Conservation (phyloP, 2,797 vertebrate genomes). For the Lophius americanus region DNA sequence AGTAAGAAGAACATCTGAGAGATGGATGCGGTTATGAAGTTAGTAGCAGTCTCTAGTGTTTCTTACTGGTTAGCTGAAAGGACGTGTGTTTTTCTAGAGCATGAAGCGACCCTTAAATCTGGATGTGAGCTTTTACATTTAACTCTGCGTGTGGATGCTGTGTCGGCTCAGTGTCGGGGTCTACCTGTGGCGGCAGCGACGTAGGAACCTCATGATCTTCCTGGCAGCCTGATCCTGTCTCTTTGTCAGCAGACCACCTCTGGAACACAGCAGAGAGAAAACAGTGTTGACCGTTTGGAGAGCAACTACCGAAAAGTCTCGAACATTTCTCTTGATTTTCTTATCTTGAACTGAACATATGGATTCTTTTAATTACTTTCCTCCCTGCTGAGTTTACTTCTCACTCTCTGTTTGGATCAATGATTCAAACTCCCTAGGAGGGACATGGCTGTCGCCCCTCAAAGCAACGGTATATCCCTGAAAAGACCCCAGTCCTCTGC, state of each 20-base stretch:
- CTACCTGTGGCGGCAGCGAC: conserved; percentile 99
- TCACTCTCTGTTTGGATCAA: too few species aligned
- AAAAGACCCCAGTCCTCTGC: too few species aligned
- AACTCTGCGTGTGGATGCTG: conserved; percentile 11
- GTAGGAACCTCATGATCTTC: conserved; percentile 99
- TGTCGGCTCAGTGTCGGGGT: conserved; percentile 25
- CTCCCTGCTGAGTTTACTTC: too few species aligned
- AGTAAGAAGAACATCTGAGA: conserved; percentile 22
- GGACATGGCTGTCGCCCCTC: too few species aligned
- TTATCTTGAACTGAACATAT: too few species aligned
- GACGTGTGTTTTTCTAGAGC: conserved; percentile 6
- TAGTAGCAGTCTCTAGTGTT: conserved; percentile 10
- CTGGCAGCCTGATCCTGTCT: conserved; percentile 99
- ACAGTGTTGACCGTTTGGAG: neutral
- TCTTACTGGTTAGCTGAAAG: conserved; percentile 44
- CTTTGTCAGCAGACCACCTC: conserved; percentile 98
- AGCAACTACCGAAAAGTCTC: neutral
- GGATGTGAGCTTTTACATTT: neutral
- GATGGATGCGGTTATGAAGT: conserved; percentile 15
- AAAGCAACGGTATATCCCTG: too few species aligned
- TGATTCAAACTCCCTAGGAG: too few species aligned
- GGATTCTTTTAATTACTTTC: too few species aligned
- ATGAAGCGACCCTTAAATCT: conserved; percentile 20
- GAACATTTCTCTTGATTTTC: neutral
- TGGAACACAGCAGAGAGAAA: conserved; percentile 71